These are phyloP conservation scores for Aporrectodea caliginosa DNA, from an alignment of 1,140 invertebrate species.

Conservation along the genomic window DNA sequence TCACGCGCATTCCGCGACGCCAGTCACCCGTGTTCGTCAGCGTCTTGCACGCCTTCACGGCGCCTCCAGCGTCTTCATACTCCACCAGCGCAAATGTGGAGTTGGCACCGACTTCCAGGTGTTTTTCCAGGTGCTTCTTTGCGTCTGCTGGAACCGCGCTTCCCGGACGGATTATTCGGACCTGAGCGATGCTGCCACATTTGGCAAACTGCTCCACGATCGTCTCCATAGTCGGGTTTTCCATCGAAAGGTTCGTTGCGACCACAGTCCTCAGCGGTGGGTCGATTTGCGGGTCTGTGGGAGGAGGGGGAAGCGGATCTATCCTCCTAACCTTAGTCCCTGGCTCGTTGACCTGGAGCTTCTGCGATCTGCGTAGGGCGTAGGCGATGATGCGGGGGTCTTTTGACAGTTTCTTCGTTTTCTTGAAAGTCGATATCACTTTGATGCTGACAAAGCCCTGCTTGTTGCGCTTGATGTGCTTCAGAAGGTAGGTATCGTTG, in stretches of 20 bases:
- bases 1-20: slow-evolving; percentile 13
- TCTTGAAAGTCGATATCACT: slow-evolving; percentile 13
- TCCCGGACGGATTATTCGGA: slow-evolving; percentile 35
- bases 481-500: slow-evolving; percentile 19
- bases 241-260: slow-evolving; percentile 29
- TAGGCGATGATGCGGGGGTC: slow-evolving; percentile 8
- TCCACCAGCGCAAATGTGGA: slow-evolving; percentile 17
- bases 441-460: slow-evolving; percentile 18
- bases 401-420: slow-evolving; percentile 22
- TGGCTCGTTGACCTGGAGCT: slow-evolving; percentile 12
- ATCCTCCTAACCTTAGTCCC: slow-evolving; percentile 9
- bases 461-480: slow-evolving; percentile 13
- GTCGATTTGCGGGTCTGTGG: background rate
- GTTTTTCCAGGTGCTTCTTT: slow-evolving; percentile 31
- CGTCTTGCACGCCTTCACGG: background rate
- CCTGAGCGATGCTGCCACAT: slow-evolving; percentile 34
- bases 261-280: slow-evolving; percentile 25
- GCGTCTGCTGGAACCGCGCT: slow-evolving; percentile 28
- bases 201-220: slow-evolving; percentile 33
- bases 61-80: background rate
- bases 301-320: slow-evolving; percentile 12
- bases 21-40: slow-evolving; percentile 20
- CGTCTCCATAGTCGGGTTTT: slow-evolving; percentile 31
- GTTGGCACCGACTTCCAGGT: slow-evolving; percentile 16
- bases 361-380: background rate